A percentile compares a stretch with the other conserved stretches of the same genome.
Conservation (phyloP, 2,113 vertebrate genomes). For the Alexandromys fortis region DNA sequence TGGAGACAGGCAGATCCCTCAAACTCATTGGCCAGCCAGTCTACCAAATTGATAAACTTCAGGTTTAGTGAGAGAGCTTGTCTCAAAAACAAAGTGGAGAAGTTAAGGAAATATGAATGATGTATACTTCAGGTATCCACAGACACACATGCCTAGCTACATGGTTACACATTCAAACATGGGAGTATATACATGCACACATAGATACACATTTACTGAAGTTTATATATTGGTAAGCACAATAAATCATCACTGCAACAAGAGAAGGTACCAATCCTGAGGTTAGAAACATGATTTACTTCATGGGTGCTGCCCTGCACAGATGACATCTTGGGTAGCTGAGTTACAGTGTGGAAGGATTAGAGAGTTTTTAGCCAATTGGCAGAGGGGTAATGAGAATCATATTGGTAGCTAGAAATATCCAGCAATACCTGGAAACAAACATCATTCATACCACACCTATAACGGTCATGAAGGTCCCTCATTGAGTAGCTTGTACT, state of each 20-base stretch:
- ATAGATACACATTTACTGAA: neutral
- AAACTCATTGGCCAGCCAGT: neutral
- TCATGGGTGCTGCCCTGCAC: neutral
- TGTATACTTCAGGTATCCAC: neutral
- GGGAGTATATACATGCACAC: neutral
- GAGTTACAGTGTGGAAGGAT: neutral
- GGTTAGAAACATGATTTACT: neutral
- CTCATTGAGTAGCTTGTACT: rapidly evolving
- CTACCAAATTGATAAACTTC: neutral
- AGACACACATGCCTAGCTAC: neutral
- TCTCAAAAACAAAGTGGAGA: neutral
- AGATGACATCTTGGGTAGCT: rapidly evolving
- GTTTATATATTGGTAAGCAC: neutral
- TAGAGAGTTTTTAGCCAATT: neutral
- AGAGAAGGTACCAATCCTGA: neutral
- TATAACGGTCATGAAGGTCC: neutral
- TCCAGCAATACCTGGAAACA: neutral
- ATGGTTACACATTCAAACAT: neutral
- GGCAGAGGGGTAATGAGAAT: too few species aligned
- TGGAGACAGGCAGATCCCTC: too few species aligned
- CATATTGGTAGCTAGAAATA: neutral
- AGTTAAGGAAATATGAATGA: neutral
- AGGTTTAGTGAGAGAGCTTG: neutral
- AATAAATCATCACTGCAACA: neutral
- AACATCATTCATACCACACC: neutral